phyloP scores from a whole-genome alignment of 2,888 invertebrate species.

The Boloria euphrosyne region DNA sequence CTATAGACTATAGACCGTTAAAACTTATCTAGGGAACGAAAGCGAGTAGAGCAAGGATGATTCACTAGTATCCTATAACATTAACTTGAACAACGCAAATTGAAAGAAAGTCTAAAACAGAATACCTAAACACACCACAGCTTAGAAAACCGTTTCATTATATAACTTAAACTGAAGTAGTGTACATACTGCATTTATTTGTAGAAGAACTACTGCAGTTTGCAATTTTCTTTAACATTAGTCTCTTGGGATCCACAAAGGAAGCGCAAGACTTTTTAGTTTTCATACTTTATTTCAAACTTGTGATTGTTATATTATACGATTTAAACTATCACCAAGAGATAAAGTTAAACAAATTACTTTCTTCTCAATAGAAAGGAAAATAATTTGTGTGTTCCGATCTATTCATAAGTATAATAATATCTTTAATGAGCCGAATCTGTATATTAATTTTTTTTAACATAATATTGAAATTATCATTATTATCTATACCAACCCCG shows the following conservation, averaged over 20 bases:
- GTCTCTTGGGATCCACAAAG: background rate
- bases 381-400: no score
- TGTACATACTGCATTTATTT: background rate
- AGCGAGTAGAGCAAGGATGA: no score
- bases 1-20: no score
- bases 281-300: background rate
- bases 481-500: no score
- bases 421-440: no score
- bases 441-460: no score
- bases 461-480: no score
- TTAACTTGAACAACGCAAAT: background rate
- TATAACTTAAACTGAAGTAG: background rate
- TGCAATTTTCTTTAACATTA: constrained; percentile 6
- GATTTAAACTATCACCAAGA: no score
- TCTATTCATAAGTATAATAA: no score
- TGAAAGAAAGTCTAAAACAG: background rate
- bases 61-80: background rate
- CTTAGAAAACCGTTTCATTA: background rate
- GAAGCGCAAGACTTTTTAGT: background rate
- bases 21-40: no score
- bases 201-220: background rate
- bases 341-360: no score
- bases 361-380: no score
- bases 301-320: background rate
- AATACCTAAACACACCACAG: background rate